Conservation (phyloP, 2,888 invertebrate genomes). For the Lapara coniferarum region DNA sequence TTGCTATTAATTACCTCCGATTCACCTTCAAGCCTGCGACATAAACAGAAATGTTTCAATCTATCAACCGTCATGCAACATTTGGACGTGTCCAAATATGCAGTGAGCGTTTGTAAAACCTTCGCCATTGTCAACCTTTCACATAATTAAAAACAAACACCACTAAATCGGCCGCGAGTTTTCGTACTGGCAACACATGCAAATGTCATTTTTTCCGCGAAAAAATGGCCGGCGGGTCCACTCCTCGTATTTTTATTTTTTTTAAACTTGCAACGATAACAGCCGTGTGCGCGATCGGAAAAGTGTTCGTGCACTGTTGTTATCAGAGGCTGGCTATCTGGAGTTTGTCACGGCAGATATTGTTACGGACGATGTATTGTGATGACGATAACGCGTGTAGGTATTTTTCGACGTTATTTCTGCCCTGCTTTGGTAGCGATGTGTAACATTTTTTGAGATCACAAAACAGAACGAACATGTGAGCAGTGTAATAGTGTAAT, state of each 20-base stretch:
- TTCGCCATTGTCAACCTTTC: conserved; percentile 58
- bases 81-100: conserved; percentile 69
- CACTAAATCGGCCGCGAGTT: conserved; percentile 28
- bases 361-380: conserved; percentile 62
- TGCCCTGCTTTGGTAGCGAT: conserved; percentile 10
- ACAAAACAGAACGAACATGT: conserved; percentile 5
- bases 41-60: conserved; percentile 74
- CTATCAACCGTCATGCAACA: conserved; percentile 72
- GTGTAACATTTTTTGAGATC: background rate
- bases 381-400: conserved; percentile 64
- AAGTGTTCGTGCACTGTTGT: conserved; percentile 68
- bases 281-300: conserved; percentile 62
- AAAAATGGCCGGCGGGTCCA: conserved; percentile 34
- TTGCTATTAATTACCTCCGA: conserved; percentile 56
- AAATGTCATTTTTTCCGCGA: conserved; percentile 37
- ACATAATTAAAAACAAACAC: conserved; percentile 26
- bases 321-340: conserved; percentile 78
- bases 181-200: conserved; percentile 47
- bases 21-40: conserved; percentile 65
- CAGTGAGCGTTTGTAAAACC: conserved; percentile 69
- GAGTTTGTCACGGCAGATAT: conserved; percentile 80
- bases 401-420: conserved; percentile 42
- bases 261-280: conserved; percentile 29
- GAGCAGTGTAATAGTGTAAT: background rate
- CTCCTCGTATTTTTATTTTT: conserved; percentile 36